A percentile compares a stretch with the other conserved stretches of the same genome.
Evolutionary conservation across 2,888 invertebrate species (phyloP).

Genomic region (Spilarctia lutea): DNA sequence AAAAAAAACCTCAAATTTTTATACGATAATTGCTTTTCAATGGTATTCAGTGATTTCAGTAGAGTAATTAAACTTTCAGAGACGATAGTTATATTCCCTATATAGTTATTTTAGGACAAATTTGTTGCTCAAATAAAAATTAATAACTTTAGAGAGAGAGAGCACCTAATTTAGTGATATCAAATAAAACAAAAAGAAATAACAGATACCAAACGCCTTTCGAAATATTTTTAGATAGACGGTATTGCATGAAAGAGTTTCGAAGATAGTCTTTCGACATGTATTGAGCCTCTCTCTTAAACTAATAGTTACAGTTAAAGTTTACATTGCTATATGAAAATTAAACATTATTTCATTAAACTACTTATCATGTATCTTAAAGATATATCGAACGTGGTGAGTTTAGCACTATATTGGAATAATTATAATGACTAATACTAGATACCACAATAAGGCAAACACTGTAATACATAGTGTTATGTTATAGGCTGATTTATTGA

Average conservation of each 20-base stretch:
- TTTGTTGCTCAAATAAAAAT: neutral
- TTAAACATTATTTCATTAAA: constrained; percentile 23
- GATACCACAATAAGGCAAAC: constrained; percentile 63
- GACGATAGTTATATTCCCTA: neutral
- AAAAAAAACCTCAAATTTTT: neutral
- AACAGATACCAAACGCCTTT: neutral
- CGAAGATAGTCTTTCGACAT: neutral
- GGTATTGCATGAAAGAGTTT: neutral
- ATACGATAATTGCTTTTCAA: neutral
- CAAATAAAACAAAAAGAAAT: neutral
- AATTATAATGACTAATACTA: constrained; percentile 31
- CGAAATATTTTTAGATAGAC: neutral
- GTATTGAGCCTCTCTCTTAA: neutral
- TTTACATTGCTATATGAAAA: neutral
- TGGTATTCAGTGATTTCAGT: neutral
- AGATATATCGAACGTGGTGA: constrained; percentile 79
- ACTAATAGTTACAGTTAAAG: neutral
- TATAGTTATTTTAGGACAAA: neutral
- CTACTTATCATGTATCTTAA: constrained; percentile 41
- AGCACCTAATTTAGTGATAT: neutral
- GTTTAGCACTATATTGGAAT: constrained; percentile 70
- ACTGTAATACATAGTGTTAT: constrained; percentile 28
- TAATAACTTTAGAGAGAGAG: neutral
- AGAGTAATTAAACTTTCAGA: neutral
- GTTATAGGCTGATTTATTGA: constrained; percentile 43